A percentile compares a stretch with the other conserved stretches of the same genome.
phyloP scores from a whole-genome alignment of 2,888 invertebrate species.

The Toxonevra muliebris region DNA sequence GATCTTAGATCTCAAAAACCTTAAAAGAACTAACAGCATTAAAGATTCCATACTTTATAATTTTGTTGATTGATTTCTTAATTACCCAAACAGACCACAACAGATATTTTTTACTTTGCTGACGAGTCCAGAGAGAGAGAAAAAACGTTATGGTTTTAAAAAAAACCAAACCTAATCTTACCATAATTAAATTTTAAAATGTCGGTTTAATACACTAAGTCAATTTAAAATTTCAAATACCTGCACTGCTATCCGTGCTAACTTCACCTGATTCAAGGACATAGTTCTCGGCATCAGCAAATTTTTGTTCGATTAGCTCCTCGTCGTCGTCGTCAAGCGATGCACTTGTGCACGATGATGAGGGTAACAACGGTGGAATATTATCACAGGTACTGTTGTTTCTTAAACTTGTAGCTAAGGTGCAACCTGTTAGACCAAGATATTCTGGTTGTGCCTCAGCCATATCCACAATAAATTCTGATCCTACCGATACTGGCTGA shows the following conservation, averaged over 20 bases:
- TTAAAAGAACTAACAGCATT: no score
- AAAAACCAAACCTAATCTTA: no score
- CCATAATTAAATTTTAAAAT: no score
- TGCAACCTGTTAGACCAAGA: neutral
- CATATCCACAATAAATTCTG: no score
- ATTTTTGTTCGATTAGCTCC: constrained; percentile 72
- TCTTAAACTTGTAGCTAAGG: no score
- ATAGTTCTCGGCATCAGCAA: constrained; percentile 82
- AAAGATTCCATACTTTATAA: no score
- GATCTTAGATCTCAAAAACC: no score
- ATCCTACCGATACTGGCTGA: no score
- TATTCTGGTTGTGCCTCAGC: neutral
- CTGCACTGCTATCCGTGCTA: constrained; percentile 58
- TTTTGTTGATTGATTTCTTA: no score
- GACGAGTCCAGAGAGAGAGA: no score
- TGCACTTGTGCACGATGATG: constrained; percentile 30
- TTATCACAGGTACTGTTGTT: constrained; percentile 63
- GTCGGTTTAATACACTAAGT: no score
- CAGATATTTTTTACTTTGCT: neutral
- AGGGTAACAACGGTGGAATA: constrained; percentile 35
- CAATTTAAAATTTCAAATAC: constrained; percentile 22
- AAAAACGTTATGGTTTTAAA: neutral
- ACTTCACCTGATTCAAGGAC: constrained; percentile 75
- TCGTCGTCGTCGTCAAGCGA: constrained; percentile 61
- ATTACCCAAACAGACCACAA: no score